phyloP scores from a whole-genome alignment of 1,140 invertebrate genomes.

The Ceratina calcarata region DNA sequence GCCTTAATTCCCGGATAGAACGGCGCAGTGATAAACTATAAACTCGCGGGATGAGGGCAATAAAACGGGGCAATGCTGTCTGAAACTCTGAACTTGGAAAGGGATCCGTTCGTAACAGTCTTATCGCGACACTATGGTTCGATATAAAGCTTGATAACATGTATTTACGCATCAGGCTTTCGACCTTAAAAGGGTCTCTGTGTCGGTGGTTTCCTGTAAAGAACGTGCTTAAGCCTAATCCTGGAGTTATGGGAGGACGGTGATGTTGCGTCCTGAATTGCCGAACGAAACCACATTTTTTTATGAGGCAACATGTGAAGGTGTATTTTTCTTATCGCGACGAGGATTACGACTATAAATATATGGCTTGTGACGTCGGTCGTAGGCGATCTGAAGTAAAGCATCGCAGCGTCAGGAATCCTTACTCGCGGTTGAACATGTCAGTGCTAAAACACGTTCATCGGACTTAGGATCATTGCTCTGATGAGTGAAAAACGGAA shows the following conservation, averaged over 20 bases:
- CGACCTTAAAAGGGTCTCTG: background rate
- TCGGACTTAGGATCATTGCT: too few relatives aligned
- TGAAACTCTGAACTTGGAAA: background rate
- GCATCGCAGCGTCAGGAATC: background rate
- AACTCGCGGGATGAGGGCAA: background rate
- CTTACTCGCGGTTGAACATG: too few relatives aligned
- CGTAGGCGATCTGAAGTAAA: background rate
- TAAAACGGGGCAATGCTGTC: background rate
- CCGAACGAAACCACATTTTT: background rate
- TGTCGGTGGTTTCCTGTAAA: background rate
- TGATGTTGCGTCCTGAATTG: background rate
- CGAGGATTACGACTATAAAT: background rate
- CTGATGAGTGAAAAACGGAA: too few relatives aligned
- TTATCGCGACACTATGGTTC: background rate
- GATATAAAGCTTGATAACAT: conserved; percentile 5
- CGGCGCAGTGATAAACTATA: background rate
- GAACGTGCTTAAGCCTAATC: conserved; percentile 20
- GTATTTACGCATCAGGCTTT: conserved; percentile 27
- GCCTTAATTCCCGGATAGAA: background rate
- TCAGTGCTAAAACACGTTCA: too few relatives aligned
- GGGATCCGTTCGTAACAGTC: background rate
- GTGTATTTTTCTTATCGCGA: background rate
- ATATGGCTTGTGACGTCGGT: background rate
- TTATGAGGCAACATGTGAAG: background rate
- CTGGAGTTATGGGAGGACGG: background rate